Evolutionary conservation across 2,888 invertebrate genomes (phyloP), one percentile per base, ranked within the genome.

Genomic region (Macrosiphum euphorbiae): DNA sequence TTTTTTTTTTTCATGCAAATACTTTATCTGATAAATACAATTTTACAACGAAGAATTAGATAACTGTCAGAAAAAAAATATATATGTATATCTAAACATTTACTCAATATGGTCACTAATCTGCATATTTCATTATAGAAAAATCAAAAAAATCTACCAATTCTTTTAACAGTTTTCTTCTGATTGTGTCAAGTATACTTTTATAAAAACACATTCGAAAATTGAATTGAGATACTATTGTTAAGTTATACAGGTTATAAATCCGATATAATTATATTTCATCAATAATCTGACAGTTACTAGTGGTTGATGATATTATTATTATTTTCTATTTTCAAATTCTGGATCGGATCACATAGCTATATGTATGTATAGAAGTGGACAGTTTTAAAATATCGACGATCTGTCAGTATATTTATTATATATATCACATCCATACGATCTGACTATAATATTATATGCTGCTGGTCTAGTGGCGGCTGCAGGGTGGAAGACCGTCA

Each of bases 401-500:
- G 44, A 78, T 16, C 28, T 13, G 58, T 28, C 41, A 10, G 41
- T 28, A 28, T 58, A 52, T 52, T 52, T 52, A 52, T 26, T 13
- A 44, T 47, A 67, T 24, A n/a, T 7, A 78, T 78, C 26, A 67
- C 61, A 47, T 47, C 10, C 47, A 16, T n/a, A 58, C 7, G 35
- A 35, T 78, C 78, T 78, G 78, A 78, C 78, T 78, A 78, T 78
- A 35, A 78, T 78, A 35, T 78, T 35, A 78, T 78, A 20, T 35
- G 35, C n/a, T n/a, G 28, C 35, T 1, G 35, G 50, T 35, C 87
- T n/a, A 8, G 87, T 24, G n/a, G 35, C 24, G 61, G 47, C 67
- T 20, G 90, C 61, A 7, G 90, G 47, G n/a, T 28, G 91, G 55
- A 91, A 58, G 44, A 85, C 47, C 91, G 86, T 86, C 91, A 86